A percentile compares a stretch with the other conserved stretches of the same genome.
These are phyloP conservation scores for Nasonovia ribisnigri DNA, from an alignment of 2,888 invertebrate genomes.

Conservation along the genomic window DNA sequence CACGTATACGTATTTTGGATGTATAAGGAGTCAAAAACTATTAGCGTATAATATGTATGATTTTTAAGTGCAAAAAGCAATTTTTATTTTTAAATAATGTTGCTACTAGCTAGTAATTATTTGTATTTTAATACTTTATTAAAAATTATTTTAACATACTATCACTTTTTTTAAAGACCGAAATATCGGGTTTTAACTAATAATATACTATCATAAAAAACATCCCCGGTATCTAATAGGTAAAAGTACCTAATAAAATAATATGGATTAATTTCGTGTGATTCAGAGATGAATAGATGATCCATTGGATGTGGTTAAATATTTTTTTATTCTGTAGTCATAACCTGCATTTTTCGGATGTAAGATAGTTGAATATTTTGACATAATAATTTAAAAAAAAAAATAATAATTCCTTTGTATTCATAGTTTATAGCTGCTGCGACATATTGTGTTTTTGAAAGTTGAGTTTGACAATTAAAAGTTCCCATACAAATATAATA, in stretches of 20 bases:
- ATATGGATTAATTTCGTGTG: no score
- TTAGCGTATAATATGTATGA: neutral
- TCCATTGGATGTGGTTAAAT: no score
- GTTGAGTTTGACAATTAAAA: no score
- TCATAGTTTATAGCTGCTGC: no score
- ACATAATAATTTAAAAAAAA: no score
- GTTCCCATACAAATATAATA: no score
- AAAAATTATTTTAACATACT: neutral
- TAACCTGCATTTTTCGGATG: no score
- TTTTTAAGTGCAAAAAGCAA: neutral
- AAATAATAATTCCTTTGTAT: no score
- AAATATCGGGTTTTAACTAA: neutral
- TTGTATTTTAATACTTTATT: neutral
- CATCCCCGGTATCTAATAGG: neutral
- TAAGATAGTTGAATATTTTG: no score
- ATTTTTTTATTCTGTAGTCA: no score
- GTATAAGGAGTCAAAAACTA: neutral
- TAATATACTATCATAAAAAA: neutral
- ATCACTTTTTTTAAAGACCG: neutral
- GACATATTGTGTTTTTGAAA: no score
- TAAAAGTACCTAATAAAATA: neutral
- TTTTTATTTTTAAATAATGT: neutral
- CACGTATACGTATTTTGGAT: neutral
- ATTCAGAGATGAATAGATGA: no score
- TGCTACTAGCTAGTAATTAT: neutral